Evolutionary conservation across 2,888 invertebrate genomes (phyloP).

Genomic region (Strigamia maritima): DNA sequence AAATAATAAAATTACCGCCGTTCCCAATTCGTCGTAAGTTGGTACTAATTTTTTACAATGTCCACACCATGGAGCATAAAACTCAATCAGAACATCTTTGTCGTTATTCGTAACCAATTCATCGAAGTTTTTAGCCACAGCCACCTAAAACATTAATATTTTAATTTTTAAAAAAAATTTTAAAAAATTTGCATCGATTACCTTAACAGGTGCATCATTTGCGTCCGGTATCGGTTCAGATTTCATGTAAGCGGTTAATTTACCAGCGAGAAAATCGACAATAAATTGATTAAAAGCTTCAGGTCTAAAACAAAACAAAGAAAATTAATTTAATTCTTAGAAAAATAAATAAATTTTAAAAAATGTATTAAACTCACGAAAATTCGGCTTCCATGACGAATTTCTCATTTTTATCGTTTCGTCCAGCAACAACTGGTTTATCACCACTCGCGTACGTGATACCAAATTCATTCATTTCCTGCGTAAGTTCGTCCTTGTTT

Average conservation of each 20-base stretch:
- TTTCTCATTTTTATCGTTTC: slow-evolving; percentile 80
- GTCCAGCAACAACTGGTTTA: slow-evolving; percentile 82
- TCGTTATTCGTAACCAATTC: slow-evolving; percentile 84
- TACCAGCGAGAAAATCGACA: slow-evolving; percentile 73
- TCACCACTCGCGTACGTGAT: slow-evolving; percentile 80
- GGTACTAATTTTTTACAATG: slow-evolving; percentile 97
- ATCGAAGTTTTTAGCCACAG: slow-evolving; percentile 96
- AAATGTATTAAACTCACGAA: slow-evolving; percentile 60
- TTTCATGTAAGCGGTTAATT: slow-evolving; percentile 87
- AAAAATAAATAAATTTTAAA: background rate
- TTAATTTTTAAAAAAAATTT: no score
- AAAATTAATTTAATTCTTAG: background rate
- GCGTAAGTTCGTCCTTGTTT: slow-evolving; percentile 87
- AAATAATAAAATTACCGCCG: slow-evolving; percentile 62
- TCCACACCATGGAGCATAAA: slow-evolving; percentile 98
- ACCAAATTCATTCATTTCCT: slow-evolving; percentile 92
- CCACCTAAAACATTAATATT: slow-evolving; percentile 59
- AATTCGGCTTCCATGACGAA: slow-evolving; percentile 87
- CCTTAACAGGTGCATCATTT: slow-evolving; percentile 75
- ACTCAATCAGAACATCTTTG: slow-evolving; percentile 92
- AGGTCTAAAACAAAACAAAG: slow-evolving; percentile 57
- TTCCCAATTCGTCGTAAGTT: slow-evolving; percentile 87
- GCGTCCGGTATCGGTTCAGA: slow-evolving; percentile 87
- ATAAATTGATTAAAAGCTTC: slow-evolving; percentile 82
- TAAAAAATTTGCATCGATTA: no score